Base-by-base conservation (phyloP, 1,140 invertebrate species). In the Copidosoma floridanum region DNA sequence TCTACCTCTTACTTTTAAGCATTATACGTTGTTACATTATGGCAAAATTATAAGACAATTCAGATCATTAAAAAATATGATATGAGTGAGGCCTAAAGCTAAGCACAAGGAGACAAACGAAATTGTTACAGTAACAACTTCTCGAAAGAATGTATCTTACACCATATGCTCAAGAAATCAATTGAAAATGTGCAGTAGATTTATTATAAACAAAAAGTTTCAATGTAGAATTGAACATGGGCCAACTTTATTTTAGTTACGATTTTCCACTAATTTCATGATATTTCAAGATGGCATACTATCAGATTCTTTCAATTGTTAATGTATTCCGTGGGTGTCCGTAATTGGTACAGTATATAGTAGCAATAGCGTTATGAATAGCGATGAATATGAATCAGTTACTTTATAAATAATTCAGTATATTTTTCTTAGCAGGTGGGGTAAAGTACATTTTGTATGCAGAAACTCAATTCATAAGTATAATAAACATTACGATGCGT, bases 61-160 rank as follows among this genome's bases (percentile, higher is more conserved):
- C 11, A 65, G 67, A 3, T 56, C 63, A 21, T 14, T 65, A 0
- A 55, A 55, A 23, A 46, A 59, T 46, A 44, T 65, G 10, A 46
- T 18, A 8, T 62, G 51, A 32, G 66, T 71, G 4, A 32, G 63
- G 5, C 67, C 56, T 57, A 64, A 67, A 56, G 57, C 23, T 1
- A 66, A 65, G 54, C 69, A 71, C 46, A 59, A 61, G 35, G 26
- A 63, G 54, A 41, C 59, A 0, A 67, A 67, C 65, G 41, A 57
- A 32, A 38, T 48, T 20, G 55, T 53, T 10, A 56, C 64, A 46
- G 44, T 56, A 32, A 55, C 52, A 8, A 61, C 51, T 14, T 67
- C 65, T 7, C 37, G 63, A 40, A 41, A 7, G 47, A 64, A 61
- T 55, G 48, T 55, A 14, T 23, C 37, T 12, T 27, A 35, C 7